phyloP scores from a whole-genome alignment of 2,888 invertebrate species.

The Ypsolopha scabrella region DNA sequence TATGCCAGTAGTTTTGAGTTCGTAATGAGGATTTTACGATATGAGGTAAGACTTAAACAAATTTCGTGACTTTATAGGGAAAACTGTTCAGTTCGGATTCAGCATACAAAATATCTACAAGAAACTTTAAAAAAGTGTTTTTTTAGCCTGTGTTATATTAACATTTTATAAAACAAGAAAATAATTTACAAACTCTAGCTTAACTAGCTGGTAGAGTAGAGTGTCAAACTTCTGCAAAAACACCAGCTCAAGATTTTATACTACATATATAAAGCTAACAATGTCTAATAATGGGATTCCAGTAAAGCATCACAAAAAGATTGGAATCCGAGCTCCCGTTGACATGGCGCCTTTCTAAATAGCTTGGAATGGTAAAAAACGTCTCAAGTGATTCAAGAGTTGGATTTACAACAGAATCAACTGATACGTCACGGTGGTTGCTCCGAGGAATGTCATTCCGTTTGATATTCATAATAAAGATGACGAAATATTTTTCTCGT shows the following conservation, averaged over 20 bases:
- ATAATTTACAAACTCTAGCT: no score
- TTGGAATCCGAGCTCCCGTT: conserved; percentile 1
- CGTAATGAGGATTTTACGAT: no score
- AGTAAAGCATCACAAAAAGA: neutral
- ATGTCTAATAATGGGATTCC: conserved; percentile 2
- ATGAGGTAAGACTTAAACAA: no score
- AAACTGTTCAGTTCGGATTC: no score
- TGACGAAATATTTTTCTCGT: neutral
- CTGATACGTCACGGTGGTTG: neutral
- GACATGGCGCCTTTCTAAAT: conserved; percentile 3
- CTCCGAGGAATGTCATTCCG: conserved; percentile 1
- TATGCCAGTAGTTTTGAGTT: no score
- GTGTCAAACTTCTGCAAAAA: neutral
- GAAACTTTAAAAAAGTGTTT: no score
- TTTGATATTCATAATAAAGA: neutral
- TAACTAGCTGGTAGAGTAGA: no score
- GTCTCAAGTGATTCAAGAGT: conserved; percentile 36
- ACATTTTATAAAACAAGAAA: no score
- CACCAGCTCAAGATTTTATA: neutral
- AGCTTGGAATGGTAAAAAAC: conserved; percentile 23
- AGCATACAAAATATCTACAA: no score
- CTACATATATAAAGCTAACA: neutral
- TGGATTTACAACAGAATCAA: conserved; percentile 23
- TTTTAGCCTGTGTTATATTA: no score
- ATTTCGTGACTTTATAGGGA: no score